These are phyloP conservation scores for Zophobas morio DNA, from an alignment of 1,140 invertebrate species.

Conservation along the genomic window DNA sequence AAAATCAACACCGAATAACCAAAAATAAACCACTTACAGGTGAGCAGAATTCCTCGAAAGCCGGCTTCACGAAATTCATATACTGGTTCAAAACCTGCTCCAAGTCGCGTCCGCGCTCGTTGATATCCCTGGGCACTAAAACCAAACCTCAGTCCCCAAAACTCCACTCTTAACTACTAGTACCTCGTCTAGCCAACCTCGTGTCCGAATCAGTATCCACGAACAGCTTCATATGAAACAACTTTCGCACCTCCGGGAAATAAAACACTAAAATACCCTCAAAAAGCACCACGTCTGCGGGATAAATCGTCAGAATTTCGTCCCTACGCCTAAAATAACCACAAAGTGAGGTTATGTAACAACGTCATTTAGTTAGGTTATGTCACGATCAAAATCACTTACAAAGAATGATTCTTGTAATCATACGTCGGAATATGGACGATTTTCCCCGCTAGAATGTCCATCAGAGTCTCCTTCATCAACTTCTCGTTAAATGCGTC, in stretches of 20 bases:
- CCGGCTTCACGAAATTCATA: slow-evolving; percentile 97
- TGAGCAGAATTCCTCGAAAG: slow-evolving; percentile 99
- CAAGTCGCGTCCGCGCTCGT: slow-evolving; percentile 93
- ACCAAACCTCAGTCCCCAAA: slow-evolving; percentile 23
- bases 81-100: slow-evolving; percentile 97
- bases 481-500: slow-evolving; percentile 92
- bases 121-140: slow-evolving; percentile 93
- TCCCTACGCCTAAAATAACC: slow-evolving; percentile 77
- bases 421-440: slow-evolving; percentile 94
- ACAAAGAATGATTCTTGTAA: slow-evolving; percentile 89
- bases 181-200: slow-evolving; percentile 93
- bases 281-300: slow-evolving; percentile 98
- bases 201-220: slow-evolving; percentile 99
- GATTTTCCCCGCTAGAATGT: slow-evolving; percentile 86
- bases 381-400: slow-evolving; percentile 63
- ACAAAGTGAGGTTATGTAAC: too few species aligned
- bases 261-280: slow-evolving; percentile 99
- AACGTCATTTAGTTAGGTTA: too few species aligned
- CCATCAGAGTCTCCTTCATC: slow-evolving; percentile 83
- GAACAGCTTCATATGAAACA: slow-evolving; percentile 99
- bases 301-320: slow-evolving; percentile 88
- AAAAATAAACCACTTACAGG: slow-evolving; percentile 82
- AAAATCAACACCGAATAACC: slow-evolving; percentile 59
- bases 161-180: slow-evolving; percentile 52
- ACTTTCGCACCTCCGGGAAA: slow-evolving; percentile 92